Percentiles rank a stretch among this genome's conserved stretches.
Conservation (phyloP, 2,797 vertebrate genomes). For the Esox lucius region DNA sequence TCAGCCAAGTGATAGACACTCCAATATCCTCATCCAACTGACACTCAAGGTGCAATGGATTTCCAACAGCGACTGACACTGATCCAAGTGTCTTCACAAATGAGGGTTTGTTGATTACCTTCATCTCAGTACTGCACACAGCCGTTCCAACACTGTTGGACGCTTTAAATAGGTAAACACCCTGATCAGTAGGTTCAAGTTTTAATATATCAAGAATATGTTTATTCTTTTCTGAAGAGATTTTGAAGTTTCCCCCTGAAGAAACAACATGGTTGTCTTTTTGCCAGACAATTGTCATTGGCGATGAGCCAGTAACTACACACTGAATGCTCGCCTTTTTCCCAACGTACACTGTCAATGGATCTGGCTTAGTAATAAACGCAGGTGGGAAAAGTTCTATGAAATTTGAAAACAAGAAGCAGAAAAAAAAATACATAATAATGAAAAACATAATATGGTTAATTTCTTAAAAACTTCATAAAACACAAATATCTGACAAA, state of each 20-base stretch:
- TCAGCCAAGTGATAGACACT: constrained; percentile 82
- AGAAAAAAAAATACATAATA: constrained; percentile 43
- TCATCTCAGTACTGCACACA: constrained; percentile 81
- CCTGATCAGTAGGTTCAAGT: constrained; percentile 74
- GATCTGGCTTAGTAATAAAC: constrained; percentile 86
- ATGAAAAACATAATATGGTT: background rate
- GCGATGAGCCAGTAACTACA: constrained; percentile 81
- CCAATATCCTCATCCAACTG: constrained; percentile 89
- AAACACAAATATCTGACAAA: too few species aligned
- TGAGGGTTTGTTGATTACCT: constrained; percentile 81
- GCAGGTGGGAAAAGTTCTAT: constrained; percentile 84
- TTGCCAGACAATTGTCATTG: constrained; percentile 83
- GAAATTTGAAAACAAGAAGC: constrained; percentile 24
- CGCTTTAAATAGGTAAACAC: constrained; percentile 83
- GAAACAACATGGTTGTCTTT: constrained; percentile 77
- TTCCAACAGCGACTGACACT: constrained; percentile 81
- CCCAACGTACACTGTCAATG: constrained; percentile 85
- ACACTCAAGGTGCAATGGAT: constrained; percentile 83
- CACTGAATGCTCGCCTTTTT: constrained; percentile 83
- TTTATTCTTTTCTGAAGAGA: constrained; percentile 79
- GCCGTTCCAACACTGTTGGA: constrained; percentile 84
- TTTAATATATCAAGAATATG: constrained; percentile 80
- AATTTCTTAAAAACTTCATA: too few species aligned
- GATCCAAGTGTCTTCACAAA: constrained; percentile 82
- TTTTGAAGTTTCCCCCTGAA: constrained; percentile 68